Evolutionary conservation across 2,888 invertebrate genomes (phyloP).

Genomic region (Mellilla xanthometata): DNA sequence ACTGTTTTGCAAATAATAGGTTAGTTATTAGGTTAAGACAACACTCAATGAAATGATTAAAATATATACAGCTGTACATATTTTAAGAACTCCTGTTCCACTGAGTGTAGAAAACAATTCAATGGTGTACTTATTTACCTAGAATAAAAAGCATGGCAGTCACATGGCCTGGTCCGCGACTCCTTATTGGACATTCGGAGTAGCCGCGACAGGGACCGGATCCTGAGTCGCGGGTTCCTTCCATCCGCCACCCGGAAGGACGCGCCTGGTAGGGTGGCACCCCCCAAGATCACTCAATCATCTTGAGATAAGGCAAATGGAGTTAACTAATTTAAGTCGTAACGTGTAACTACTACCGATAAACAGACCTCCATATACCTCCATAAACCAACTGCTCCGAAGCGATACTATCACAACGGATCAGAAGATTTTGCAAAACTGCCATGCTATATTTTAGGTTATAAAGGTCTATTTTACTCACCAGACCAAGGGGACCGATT

Average conservation of each 20-base stretch:
- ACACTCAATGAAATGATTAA: neutral
- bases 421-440: constrained; percentile 38
- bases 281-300: constrained; percentile 74
- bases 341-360: too few relatives aligned
- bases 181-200: constrained; percentile 82
- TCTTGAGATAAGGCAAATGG: constrained; percentile 26
- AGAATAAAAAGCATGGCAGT: constrained; percentile 50
- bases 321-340: too few relatives aligned
- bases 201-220: constrained; percentile 80
- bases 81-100: too few relatives aligned
- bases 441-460: constrained; percentile 57
- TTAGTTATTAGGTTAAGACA: constrained; percentile 28
- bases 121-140: too few relatives aligned
- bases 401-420: constrained; percentile 1
- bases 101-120: too few relatives aligned
- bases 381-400: constrained; percentile 1
- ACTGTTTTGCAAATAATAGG: constrained; percentile 80
- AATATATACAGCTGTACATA: too few relatives aligned
- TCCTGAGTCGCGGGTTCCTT: constrained; percentile 83
- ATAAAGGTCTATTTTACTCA: too few relatives aligned
- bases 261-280: constrained; percentile 83
- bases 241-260: constrained; percentile 84
- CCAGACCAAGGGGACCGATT: constrained; percentile 99
- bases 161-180: constrained; percentile 80
- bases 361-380: constrained; percentile 14